These are phyloP conservation scores for Zoanthus sansibaricus DNA, from an alignment of 92 coral and sea anemone genomes.

Conservation along the genomic window DNA sequence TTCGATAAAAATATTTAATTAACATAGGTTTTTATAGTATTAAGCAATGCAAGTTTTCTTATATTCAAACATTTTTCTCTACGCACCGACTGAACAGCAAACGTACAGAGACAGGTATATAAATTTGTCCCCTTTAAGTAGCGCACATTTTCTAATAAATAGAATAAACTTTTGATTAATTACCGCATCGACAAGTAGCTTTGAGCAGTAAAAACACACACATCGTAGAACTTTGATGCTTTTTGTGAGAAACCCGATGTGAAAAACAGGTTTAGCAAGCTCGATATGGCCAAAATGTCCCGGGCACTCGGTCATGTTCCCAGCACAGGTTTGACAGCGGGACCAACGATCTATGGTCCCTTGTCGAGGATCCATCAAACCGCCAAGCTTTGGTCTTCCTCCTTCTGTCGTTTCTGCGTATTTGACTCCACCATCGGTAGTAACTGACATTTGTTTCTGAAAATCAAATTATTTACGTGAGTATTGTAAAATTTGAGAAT, in stretches of 20 bases:
- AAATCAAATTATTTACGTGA: background rate
- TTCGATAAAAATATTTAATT: too few species aligned
- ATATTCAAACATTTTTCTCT: too few species aligned
- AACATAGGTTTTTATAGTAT: too few species aligned
- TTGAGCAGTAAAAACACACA: conserved; percentile 98
- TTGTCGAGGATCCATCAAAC: conserved; percentile 99
- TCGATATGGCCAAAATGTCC: conserved; percentile 99
- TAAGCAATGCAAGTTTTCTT: too few species aligned
- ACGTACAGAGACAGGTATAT: conserved; percentile 6
- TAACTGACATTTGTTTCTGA: conserved; percentile 99
- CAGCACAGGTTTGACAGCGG: conserved; percentile 99
- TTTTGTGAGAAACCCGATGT: conserved; percentile 89
- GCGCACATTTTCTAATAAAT: conserved; percentile 14
- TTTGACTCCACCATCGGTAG: conserved; percentile 97
- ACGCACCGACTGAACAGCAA: background rate
- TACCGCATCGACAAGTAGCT: conserved; percentile 96
- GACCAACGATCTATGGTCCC: conserved; percentile 98
- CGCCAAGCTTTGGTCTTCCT: conserved; percentile 97
- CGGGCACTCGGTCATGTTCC: conserved; percentile 98
- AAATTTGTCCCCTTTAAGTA: background rate
- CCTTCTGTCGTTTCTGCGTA: conserved; percentile 98
- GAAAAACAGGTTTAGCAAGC: conserved; percentile 98
- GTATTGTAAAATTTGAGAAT: background rate
- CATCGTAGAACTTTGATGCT: conserved; percentile 90
- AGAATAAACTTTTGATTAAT: conserved; percentile 7